These are phyloP conservation scores for Poicephalus gulielmi DNA, from an alignment of 2,113 vertebrate genomes.

Conservation along the genomic window DNA sequence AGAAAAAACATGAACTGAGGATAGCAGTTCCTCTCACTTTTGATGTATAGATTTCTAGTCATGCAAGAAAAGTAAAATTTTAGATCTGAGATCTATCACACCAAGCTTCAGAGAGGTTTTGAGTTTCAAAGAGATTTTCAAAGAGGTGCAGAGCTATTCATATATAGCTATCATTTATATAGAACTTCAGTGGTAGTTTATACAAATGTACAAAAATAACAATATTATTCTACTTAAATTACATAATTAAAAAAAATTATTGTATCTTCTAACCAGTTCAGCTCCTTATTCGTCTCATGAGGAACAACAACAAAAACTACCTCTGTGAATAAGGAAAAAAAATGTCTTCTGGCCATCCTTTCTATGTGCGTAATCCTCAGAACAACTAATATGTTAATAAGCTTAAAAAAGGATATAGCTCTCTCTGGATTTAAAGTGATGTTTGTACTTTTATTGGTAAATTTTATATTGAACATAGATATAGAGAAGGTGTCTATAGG, in stretches of 20 bases:
- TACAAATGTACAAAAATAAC: background rate
- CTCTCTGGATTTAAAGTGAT: background rate
- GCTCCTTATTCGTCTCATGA: background rate
- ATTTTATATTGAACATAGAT: background rate
- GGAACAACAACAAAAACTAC: background rate
- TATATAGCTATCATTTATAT: background rate
- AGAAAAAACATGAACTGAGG: background rate
- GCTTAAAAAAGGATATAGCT: background rate
- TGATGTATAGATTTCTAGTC: background rate
- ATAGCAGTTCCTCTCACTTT: background rate
- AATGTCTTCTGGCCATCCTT: background rate
- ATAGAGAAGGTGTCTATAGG: background rate
- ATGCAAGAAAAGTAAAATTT: background rate
- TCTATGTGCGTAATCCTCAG: background rate
- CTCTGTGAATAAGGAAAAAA: background rate
- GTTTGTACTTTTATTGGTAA: background rate
- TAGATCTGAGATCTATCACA: background rate
- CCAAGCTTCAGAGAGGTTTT: background rate
- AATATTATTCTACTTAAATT: background rate
- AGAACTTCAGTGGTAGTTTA: background rate
- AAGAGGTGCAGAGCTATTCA: background rate
- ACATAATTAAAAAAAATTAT: background rate
- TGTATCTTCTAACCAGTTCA: background rate
- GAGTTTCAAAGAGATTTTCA: constrained; percentile 7
- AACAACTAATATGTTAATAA: background rate